Percentiles rank a stretch among this genome's conserved stretches.
These are phyloP conservation scores for Urocolius indicus DNA, from an alignment of 2,113 vertebrate genomes.

Conservation along the genomic window DNA sequence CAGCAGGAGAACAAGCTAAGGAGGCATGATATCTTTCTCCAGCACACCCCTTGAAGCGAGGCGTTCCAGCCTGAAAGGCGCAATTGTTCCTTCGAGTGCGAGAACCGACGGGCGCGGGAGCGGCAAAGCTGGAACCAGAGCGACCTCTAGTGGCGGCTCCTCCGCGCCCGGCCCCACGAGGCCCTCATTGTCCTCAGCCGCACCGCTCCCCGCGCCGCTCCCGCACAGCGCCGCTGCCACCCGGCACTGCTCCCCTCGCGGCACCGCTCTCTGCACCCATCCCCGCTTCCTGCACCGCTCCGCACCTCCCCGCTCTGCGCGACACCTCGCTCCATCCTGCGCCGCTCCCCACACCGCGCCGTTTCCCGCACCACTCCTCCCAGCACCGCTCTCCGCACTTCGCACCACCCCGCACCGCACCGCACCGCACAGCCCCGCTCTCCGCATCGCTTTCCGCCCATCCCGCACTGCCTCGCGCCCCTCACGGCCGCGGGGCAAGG, in stretches of 20 bases:
- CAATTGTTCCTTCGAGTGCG: conserved; percentile 82
- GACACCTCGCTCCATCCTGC: accelerated
- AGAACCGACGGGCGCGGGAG: conserved; percentile 65
- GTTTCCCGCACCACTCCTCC: too few relatives aligned
- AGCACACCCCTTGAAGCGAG: conserved; percentile 75
- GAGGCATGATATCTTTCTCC: conserved; percentile 78
- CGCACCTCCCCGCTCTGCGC: too few relatives aligned
- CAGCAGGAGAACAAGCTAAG: conserved; percentile 79
- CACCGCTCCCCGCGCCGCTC: accelerated
- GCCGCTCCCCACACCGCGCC: accelerated
- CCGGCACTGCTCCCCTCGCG: too few relatives aligned
- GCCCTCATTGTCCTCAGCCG: neutral
- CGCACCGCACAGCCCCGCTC: accelerated
- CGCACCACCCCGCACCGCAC: accelerated
- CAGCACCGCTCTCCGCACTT: too few relatives aligned
- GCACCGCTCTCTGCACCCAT: too few relatives aligned
- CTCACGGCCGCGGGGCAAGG: too few relatives aligned
- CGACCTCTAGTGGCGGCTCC: conserved; percentile 91
- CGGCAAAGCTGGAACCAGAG: conserved; percentile 89
- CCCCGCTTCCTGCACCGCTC: too few relatives aligned
- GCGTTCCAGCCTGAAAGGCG: conserved; percentile 79
- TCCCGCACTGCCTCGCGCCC: neutral
- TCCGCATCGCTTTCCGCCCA: too few relatives aligned
- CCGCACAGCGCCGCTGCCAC: too few relatives aligned
- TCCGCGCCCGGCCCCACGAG: accelerated